Conservation (phyloP, 2,797 vertebrate genomes). For the Cyprinodon diabolis region DNA sequence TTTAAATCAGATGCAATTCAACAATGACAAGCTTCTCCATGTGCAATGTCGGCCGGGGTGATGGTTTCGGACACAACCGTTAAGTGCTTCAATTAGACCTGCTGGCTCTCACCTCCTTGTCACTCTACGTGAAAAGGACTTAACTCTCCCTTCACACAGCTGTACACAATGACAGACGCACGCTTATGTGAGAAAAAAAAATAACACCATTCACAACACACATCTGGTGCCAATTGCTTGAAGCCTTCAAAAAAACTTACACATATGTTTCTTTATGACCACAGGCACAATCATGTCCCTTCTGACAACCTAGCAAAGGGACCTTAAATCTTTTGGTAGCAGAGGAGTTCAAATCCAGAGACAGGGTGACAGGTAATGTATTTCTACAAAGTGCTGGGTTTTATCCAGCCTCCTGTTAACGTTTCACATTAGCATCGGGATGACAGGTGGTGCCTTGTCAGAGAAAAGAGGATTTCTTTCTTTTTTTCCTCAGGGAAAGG, state of each 20-base stretch:
- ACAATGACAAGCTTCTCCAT: constrained; percentile 46
- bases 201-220: constrained; percentile 58
- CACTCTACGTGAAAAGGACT: constrained; percentile 56
- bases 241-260: constrained; percentile 25
- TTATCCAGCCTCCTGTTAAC: constrained; percentile 56
- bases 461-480: constrained; percentile 21
- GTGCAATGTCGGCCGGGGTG: constrained; percentile 29
- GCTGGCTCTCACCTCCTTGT: constrained; percentile 70
- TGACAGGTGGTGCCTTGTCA: constrained; percentile 64
- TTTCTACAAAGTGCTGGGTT: constrained; percentile 61
- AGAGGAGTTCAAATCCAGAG: constrained; percentile 72
- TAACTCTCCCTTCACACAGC: constrained; percentile 57
- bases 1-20: constrained; percentile 35
- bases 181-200: constrained; percentile 56
- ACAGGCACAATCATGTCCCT: constrained; percentile 68
- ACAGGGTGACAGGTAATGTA: constrained; percentile 75
- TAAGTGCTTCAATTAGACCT: constrained; percentile 70
- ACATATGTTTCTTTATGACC: constrained; percentile 74
- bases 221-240: constrained; percentile 72
- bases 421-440: constrained; percentile 64
- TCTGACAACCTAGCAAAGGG: constrained; percentile 64
- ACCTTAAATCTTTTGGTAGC: constrained; percentile 72
- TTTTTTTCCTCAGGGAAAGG: constrained; percentile 35
- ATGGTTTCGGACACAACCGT: constrained; percentile 63
- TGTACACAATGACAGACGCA: constrained; percentile 57